Evolutionary conservation across 2,797 vertebrate genomes (phyloP), one percentile per base, ranked within the genome.

Genomic region (Chiroxiphia lanceolata): DNA sequence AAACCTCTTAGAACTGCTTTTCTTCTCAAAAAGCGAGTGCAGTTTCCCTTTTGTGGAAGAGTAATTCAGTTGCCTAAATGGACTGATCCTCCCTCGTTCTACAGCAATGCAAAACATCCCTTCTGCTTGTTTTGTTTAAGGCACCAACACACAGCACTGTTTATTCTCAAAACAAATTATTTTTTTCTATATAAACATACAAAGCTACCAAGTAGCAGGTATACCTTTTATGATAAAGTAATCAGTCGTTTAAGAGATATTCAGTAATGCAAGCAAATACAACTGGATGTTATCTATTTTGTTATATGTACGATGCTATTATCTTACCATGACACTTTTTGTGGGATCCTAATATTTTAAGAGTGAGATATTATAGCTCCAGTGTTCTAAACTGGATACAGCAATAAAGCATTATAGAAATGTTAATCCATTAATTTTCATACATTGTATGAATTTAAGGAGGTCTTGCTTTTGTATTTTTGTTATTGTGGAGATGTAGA

Each of bases 71-170:
- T 92, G 56, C 86, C 93, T 87, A 93, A 96, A 76, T 34, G 36
- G 94, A 94, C 89, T 83, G 79, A 85, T 96, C 50, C 75, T 95
- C 74, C 81, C 53, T 44, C 91, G 45, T 96, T 96, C 78, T 87
- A 15, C 79, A 89, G 93, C 95, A 96, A 95, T 93, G 69, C 79
- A 77, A 53, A 89, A 25, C 12, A 27, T 44, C 27, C 34, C 33
- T 79, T 75, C 61, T 84, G 27, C 44, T 82, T 56, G 31, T 61
- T 90, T 69, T 75, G 11, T 53, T 95, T 51, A 83, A 96, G 90
- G 82, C 83, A 82, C 22, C 61, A 44, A 78, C 72, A 64, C 60
- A 80, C 60, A 60, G 65, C 60, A 87, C 80, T 86, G 65, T 92
- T 95, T 81, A 83, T 95, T 95, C 42, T 89, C 57, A 34, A 83